A percentile compares a stretch with the other conserved stretches of the same genome.
Conservation (phyloP, 2,888 invertebrate species). For the Mythimna pallens region DNA sequence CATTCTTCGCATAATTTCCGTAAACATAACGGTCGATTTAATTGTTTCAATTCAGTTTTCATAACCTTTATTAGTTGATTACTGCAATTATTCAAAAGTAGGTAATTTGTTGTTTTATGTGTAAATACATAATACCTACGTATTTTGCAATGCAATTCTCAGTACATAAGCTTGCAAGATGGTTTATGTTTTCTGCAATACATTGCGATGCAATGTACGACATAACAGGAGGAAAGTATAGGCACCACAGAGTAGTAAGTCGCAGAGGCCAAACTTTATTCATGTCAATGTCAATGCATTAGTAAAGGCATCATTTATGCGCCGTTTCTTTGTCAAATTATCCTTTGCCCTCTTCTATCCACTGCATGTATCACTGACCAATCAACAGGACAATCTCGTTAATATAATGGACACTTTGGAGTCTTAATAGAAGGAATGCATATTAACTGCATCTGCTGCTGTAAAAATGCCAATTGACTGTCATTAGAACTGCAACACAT, state of each 20-base stretch:
- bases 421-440: too few species aligned
- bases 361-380: too few species aligned
- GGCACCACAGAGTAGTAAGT: slow-evolving; percentile 6
- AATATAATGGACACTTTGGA: too few species aligned
- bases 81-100: slow-evolving; percentile 59
- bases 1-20: slow-evolving; percentile 57
- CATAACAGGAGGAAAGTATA: slow-evolving; percentile 16
- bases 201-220: slow-evolving; percentile 22
- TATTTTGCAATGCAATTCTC: slow-evolving; percentile 51
- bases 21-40: slow-evolving; percentile 54
- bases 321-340: too few species aligned
- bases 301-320: too few species aligned
- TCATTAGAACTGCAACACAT: too few species aligned
- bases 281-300: too few species aligned
- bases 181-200: slow-evolving; percentile 39
- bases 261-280: slow-evolving; percentile 5
- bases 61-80: slow-evolving; percentile 55
- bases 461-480: too few species aligned
- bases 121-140: slow-evolving; percentile 52
- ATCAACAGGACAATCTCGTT: too few species aligned
- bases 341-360: too few species aligned
- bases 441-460: too few species aligned
- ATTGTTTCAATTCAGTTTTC: slow-evolving; percentile 57
- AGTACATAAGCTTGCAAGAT: slow-evolving; percentile 31
- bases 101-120: slow-evolving; percentile 51